These are phyloP conservation scores for Lysandra bellargus DNA, from an alignment of 2,888 invertebrate species.

Conservation along the genomic window DNA sequence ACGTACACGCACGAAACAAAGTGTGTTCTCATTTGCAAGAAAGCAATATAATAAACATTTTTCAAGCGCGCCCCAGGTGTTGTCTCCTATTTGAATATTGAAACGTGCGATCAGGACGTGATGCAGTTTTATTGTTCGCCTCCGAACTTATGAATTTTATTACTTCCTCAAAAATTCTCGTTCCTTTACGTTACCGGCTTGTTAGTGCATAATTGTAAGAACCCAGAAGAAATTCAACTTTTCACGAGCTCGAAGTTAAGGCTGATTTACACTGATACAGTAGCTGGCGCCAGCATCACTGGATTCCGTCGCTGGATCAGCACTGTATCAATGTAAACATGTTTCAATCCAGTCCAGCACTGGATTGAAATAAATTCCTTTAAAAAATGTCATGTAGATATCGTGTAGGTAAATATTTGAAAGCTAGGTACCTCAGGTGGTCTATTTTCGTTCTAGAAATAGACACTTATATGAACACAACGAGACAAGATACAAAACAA, in stretches of 20 bases:
- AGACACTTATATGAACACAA: background rate
- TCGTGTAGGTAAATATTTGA: background rate
- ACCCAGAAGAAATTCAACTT: conserved; percentile 27
- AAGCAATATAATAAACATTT: conserved; percentile 73
- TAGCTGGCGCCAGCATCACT: no score
- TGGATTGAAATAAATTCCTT: background rate
- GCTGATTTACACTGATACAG: no score
- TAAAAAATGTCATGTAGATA: background rate
- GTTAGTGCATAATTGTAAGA: conserved; percentile 34
- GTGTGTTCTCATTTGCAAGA: conserved; percentile 61
- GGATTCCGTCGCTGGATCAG: no score
- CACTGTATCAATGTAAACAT: no score
- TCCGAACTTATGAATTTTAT: conserved; percentile 70
- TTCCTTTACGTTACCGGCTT: conserved; percentile 38
- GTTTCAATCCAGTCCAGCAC: no score
- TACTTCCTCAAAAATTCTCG: conserved; percentile 54
- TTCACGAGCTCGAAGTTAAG: conserved; percentile 13
- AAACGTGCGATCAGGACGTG: conserved; percentile 76
- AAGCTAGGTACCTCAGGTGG: background rate
- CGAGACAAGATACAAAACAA: background rate
- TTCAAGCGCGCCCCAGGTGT: conserved; percentile 72
- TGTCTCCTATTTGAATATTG: conserved; percentile 70
- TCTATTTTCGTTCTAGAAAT: conserved; percentile 16
- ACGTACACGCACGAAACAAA: conserved; percentile 44
- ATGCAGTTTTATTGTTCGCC: conserved; percentile 77